These are phyloP conservation scores for Syrphus vitripennis DNA, from an alignment of 2,888 invertebrate genomes.

Conservation along the genomic window DNA sequence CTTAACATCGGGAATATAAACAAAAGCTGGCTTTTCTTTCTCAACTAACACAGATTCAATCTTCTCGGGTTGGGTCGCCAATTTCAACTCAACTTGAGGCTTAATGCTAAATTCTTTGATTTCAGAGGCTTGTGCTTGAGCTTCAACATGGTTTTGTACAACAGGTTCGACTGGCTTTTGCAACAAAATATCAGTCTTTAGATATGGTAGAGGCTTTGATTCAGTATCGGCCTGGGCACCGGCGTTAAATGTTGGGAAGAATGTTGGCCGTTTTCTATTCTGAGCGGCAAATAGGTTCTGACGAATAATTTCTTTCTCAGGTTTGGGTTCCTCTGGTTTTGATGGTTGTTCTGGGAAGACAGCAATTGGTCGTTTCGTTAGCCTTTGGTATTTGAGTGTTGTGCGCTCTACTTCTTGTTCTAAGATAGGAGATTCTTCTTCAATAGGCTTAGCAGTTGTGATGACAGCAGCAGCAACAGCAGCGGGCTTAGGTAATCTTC, in stretches of 20 bases:
- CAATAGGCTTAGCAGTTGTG: slow-evolving; percentile 72
- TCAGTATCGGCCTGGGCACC: slow-evolving; percentile 30
- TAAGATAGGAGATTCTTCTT: slow-evolving; percentile 59
- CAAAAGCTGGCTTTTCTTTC: background rate
- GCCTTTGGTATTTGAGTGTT: slow-evolving; percentile 75
- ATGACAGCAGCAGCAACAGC: slow-evolving; percentile 40
- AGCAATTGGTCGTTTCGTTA: slow-evolving; percentile 73
- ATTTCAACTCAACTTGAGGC: slow-evolving; percentile 40
- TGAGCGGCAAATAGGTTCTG: slow-evolving; percentile 76
- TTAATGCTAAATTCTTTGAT: slow-evolving; percentile 73
- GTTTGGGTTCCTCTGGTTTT: slow-evolving; percentile 67
- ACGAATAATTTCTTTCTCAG: slow-evolving; percentile 72
- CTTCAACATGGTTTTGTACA: slow-evolving; percentile 49
- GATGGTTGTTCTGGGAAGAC: slow-evolving; percentile 74
- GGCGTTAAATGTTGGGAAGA: slow-evolving; percentile 73
- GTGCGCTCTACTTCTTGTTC: slow-evolving; percentile 74
- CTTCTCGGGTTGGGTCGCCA: background rate
- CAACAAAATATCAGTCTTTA: slow-evolving; percentile 59
- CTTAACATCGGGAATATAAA: background rate
- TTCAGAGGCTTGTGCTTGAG: slow-evolving; percentile 75
- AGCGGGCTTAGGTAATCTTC: slow-evolving; percentile 32
- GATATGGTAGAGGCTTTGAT: slow-evolving; percentile 46
- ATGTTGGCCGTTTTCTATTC: slow-evolving; percentile 77
- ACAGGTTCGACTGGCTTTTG: slow-evolving; percentile 30
- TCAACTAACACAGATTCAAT: background rate